A percentile compares a stretch with the other conserved stretches of the same genome.
Evolutionary conservation across 2,797 vertebrate species (phyloP).

Genomic region (Aeoliscus strigatus): DNA sequence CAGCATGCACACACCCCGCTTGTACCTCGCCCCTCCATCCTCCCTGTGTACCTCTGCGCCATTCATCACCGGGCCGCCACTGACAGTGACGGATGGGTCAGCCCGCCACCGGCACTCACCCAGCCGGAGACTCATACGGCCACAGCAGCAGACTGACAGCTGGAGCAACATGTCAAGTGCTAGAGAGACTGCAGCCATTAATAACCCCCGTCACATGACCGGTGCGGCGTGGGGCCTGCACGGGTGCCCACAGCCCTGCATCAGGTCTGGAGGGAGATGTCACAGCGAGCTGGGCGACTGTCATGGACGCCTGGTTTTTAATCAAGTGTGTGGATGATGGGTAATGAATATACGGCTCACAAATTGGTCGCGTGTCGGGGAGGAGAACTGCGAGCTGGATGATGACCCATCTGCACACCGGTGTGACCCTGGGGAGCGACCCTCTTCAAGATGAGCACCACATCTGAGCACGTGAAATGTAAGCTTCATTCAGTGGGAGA

Average conservation of each 20-base stretch:
- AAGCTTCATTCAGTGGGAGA: too few relatives aligned
- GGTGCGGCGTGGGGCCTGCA: constrained; percentile 1
- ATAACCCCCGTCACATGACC: constrained; percentile 97
- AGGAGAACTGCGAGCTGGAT: constrained; percentile 14
- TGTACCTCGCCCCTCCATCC: constrained; percentile 71
- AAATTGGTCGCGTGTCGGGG: constrained; percentile 46
- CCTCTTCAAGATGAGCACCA: too few relatives aligned
- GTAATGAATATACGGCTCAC: constrained; percentile 84
- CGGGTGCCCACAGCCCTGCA: too few relatives aligned
- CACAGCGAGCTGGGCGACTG: constrained; percentile 78
- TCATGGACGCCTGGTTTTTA: constrained; percentile 85
- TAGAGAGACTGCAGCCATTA: constrained; percentile 97
- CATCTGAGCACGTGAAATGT: too few relatives aligned
- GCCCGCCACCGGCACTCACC: constrained; percentile 88
- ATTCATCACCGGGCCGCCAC: constrained; percentile 91
- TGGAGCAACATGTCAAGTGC: constrained; percentile 98
- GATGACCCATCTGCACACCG: constrained; percentile 41
- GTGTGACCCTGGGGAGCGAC: constrained; percentile 18
- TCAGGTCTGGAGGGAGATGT: constrained; percentile 87
- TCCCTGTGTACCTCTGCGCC: constrained; percentile 71
- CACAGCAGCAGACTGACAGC: constrained; percentile 93
- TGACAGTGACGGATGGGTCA: constrained; percentile 99
- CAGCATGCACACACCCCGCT: constrained; percentile 29
- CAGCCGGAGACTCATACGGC: constrained; percentile 88
- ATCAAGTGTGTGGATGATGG: constrained; percentile 85